Evolutionary conservation across 2,797 vertebrate genomes (phyloP), one percentile per base, ranked within the genome.

Genomic region (Rhynchonycteris naso): DNA sequence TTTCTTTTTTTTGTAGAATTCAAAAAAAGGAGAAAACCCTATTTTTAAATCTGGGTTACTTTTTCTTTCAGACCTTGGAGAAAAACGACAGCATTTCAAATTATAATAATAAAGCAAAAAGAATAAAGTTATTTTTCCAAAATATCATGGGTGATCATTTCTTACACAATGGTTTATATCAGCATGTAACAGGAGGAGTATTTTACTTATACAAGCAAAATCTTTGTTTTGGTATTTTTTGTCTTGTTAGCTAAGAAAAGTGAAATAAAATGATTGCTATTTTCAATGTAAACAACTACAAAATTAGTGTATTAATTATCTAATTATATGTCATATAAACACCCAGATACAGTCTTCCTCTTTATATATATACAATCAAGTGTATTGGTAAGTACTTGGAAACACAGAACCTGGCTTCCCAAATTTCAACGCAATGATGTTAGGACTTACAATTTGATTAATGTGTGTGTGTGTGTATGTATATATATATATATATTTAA

Each of bases 11-110:
- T 14, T 88, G 43, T 86, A 79, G 50, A 68, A 5, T 52, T 58
- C 12, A 68, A 88, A 85, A 95, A 22, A 90, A 69, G 65, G 88
- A 90, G 54, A 90, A 52, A 92, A 10, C 2, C 43, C 15, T 56
- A 16, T 63, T 97, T 95, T 90, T 54, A 56, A 75, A 93, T 33
- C 15, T 69, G 22, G 26, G 16, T 38, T 90, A 33, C 43, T 54
- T 35, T 19, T 83, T 61, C 78, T 52, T 33, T 78, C 58, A 26
- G 35, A 86, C 35, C 59, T 88, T 88, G 15, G 30, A 90, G 38
- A 15, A 84, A 88, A 95, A 93, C 74, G 7, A n/a, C 33, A 59
- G 38, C 33, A 59, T 88, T 94, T 43, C 69, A 66, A 30, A 56
- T 56, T 26, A 47, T 28, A 58, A 72, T 38, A 83, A 58, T 71